Evolutionary conservation across 2,888 invertebrate genomes (phyloP), one percentile per base, ranked within the genome.

Genomic region (Diaprepes abbreviatus): DNA sequence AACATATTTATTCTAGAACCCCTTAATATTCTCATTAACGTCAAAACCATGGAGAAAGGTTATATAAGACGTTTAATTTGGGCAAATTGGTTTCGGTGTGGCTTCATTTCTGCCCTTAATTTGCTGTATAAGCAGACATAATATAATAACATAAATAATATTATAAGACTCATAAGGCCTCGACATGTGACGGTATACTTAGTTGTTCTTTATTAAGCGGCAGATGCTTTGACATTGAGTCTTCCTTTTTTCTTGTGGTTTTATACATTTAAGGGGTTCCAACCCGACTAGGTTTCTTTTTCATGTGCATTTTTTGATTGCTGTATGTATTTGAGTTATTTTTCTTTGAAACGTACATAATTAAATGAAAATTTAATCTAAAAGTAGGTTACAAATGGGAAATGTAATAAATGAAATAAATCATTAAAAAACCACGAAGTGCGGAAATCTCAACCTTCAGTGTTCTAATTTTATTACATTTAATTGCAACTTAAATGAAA

Each of bases 401-500:
- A n/a, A n/a, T n/a, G n/a, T n/a, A n/a, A 3, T 28, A 28, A 28
- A 28, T 28, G 3, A 28, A 28, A 28, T 4, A 28, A 28, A 28
- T 28, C 3, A 28, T 28, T 28, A 4, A 6, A 28, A 28, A 6
- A 28, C 28, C 3, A 28, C 28, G n/a, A n/a, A n/a, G n/a, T 48
- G 48, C 50, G 9, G 14, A 35, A 36, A 35, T n/a, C 16, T 40
- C 50, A 24, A 17, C 28, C 10, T 45, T 33, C 48, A 9, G 21
- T 33, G 35, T 62, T 50, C 19, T 31, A 31, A 48, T 48, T 63
- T 63, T 54, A 52, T 52, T 52, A 63, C 40, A n/a, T 40, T 28
- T 16, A 21, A 58, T 36, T 48, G 65, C n/a, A 58, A 65, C 48
- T 45, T 58, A 57, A 48, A 57, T 65, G 50, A 65, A 65, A 58